These are phyloP conservation scores for Anagyrus pseudococci DNA, from an alignment of 2,888 invertebrate species.

Conservation along the genomic window DNA sequence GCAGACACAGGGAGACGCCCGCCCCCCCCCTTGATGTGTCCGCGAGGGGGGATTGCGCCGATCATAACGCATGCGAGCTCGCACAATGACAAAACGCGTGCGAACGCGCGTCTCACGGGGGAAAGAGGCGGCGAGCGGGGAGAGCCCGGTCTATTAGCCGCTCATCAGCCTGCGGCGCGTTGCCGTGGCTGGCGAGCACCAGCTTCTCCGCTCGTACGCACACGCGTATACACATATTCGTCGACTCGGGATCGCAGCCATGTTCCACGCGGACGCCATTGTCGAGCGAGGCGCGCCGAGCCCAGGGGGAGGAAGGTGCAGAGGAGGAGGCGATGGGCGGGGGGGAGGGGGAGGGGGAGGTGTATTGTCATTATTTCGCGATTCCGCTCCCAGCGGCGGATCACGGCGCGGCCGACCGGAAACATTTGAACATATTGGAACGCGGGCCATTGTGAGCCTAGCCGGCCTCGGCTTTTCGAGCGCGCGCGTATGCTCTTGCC, in stretches of 20 bases:
- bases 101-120: background rate
- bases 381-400: slow-evolving; percentile 52
- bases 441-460: too few relatives aligned
- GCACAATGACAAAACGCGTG: slow-evolving; percentile 50
- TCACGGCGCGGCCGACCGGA: slow-evolving; percentile 52
- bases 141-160: slow-evolving; percentile 49
- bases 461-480: slow-evolving; percentile 11
- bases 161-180: slow-evolving; percentile 57
- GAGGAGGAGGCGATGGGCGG: background rate
- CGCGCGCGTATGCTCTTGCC: slow-evolving; percentile 13
- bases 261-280: slow-evolving; percentile 47
- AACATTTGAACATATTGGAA: too few relatives aligned
- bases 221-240: slow-evolving; percentile 15
- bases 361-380: slow-evolving; percentile 58
- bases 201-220: slow-evolving; percentile 14
- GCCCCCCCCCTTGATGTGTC: too few relatives aligned
- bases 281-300: slow-evolving; percentile 39
- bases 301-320: background rate
- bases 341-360: background rate
- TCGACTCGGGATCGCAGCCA: slow-evolving; percentile 39
- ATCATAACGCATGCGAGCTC: slow-evolving; percentile 51
- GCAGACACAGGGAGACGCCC: slow-evolving; percentile 36
- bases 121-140: background rate
- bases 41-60: slow-evolving; percentile 35
- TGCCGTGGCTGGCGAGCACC: too few relatives aligned